A percentile compares a stretch with the other conserved stretches of the same genome.
phyloP scores from a whole-genome alignment of 92 coral and sea anemone genomes.

The Scolanthus callimorphus region DNA sequence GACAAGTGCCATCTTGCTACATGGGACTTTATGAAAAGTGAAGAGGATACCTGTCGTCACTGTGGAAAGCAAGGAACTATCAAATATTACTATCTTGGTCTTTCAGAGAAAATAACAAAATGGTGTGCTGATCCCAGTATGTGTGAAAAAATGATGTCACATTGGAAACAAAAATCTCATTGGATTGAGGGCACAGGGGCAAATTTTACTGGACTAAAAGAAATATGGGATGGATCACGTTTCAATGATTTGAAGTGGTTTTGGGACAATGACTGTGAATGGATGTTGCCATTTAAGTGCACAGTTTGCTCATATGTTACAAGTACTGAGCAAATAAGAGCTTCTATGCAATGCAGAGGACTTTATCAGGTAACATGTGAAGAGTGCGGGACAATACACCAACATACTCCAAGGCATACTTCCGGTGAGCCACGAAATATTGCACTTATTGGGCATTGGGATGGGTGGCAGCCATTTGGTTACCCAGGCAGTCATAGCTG shows the following conservation, averaged over 20 bases:
- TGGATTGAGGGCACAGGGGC: slow-evolving; percentile 35
- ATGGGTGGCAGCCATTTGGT: slow-evolving; percentile 60
- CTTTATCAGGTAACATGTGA: slow-evolving; percentile 23
- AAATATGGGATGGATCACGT: slow-evolving; percentile 47
- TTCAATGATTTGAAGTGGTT: slow-evolving; percentile 47
- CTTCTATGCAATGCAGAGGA: slow-evolving; percentile 12
- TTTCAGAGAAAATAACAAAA: slow-evolving; percentile 31
- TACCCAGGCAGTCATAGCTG: slow-evolving; percentile 48
- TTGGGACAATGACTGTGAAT: slow-evolving; percentile 30
- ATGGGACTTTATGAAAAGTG: slow-evolving; percentile 14
- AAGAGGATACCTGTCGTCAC: slow-evolving; percentile 4
- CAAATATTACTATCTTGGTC: slow-evolving; percentile 40
- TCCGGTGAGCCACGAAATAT: slow-evolving; percentile 45
- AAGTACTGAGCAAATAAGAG: slow-evolving; percentile 26
- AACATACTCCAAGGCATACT: slow-evolving; percentile 9
- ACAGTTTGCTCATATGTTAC: slow-evolving; percentile 19
- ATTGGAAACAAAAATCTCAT: slow-evolving; percentile 35
- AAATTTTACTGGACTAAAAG: slow-evolving; percentile 20
- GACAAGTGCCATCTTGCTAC: slow-evolving; percentile 14
- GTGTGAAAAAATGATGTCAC: slow-evolving; percentile 49
- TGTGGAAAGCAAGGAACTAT: slow-evolving; percentile 38
- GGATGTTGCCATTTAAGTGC: slow-evolving; percentile 51
- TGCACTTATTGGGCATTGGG: slow-evolving; percentile 58
- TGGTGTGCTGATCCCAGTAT: slow-evolving; percentile 28
- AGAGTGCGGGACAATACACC: slow-evolving; percentile 28